phyloP scores from a whole-genome alignment of 1,140 invertebrate species.

The Leptoteleia sp. region DNA sequence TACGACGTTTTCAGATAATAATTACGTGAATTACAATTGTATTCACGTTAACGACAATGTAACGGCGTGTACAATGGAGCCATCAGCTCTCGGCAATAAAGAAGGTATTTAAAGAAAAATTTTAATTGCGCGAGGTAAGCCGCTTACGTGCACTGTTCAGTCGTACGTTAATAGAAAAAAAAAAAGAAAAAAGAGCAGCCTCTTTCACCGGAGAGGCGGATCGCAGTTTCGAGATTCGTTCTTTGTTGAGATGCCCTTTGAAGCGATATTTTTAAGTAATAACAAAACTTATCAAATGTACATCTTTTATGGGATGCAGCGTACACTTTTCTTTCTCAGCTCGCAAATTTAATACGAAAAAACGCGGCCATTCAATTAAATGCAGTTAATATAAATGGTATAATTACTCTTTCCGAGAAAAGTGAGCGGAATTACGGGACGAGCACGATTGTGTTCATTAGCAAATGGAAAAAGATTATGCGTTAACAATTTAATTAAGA shows the following conservation, averaged over 20 bases:
- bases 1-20: slow-evolving; percentile 46
- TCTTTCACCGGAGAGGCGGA: slow-evolving; percentile 42
- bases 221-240: slow-evolving; percentile 26
- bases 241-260: slow-evolving; percentile 38
- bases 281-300: slow-evolving; percentile 40
- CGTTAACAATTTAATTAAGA: no score
- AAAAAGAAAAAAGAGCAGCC: no score
- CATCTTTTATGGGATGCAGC: slow-evolving; percentile 1
- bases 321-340: no score
- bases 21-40: slow-evolving; percentile 40
- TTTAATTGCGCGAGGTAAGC: slow-evolving; percentile 80
- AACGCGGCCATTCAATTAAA: slow-evolving; percentile 11
- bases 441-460: no score
- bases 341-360: background rate
- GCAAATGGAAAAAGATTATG: no score
- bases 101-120: slow-evolving; percentile 79
- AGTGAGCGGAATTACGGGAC: no score
- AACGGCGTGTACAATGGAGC: slow-evolving; percentile 54
- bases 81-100: slow-evolving; percentile 53
- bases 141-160: slow-evolving; percentile 73
- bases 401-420: background rate
- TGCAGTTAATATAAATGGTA: background rate
- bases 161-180: slow-evolving; percentile 75
- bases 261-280: slow-evolving; percentile 54
- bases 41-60: slow-evolving; percentile 47